These are phyloP conservation scores for Pseudomugil tenellus DNA, from an alignment of 2,797 vertebrate species.

Conservation along the genomic window DNA sequence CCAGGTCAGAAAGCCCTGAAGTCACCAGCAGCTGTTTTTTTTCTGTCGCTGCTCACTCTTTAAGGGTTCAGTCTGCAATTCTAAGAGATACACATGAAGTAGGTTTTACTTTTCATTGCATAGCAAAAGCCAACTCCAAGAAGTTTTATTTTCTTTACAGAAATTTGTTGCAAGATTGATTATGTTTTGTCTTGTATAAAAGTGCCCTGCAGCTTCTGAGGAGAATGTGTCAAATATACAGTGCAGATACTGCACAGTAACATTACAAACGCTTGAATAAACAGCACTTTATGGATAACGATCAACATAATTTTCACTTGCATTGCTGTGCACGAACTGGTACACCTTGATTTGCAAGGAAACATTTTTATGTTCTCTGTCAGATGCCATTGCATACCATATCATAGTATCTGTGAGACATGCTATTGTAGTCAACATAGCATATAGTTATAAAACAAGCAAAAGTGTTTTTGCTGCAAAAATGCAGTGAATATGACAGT, in stretches of 20 bases:
- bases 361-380: too few species aligned
- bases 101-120: not conserved
- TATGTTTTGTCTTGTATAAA: not conserved
- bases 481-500: too few species aligned
- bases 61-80: not conserved
- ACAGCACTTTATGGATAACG: not conserved
- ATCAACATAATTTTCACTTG: not conserved
- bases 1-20: constrained; percentile 68
- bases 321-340: not conserved
- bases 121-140: not conserved
- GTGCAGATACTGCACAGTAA: not conserved
- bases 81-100: not conserved
- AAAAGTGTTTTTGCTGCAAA: too few species aligned
- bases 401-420: too few species aligned
- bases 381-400: too few species aligned
- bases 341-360: not conserved
- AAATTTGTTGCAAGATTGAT: not conserved
- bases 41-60: not conserved
- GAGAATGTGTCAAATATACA: not conserved
- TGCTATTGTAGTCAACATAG: too few species aligned
- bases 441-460: too few species aligned
- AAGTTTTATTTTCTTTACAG: not conserved
- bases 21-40: constrained; percentile 45
- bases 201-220: not conserved
- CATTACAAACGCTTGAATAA: not conserved